These are phyloP conservation scores for Phyllotreta cruciferae DNA, from an alignment of 2,888 invertebrate genomes.

Conservation along the genomic window DNA sequence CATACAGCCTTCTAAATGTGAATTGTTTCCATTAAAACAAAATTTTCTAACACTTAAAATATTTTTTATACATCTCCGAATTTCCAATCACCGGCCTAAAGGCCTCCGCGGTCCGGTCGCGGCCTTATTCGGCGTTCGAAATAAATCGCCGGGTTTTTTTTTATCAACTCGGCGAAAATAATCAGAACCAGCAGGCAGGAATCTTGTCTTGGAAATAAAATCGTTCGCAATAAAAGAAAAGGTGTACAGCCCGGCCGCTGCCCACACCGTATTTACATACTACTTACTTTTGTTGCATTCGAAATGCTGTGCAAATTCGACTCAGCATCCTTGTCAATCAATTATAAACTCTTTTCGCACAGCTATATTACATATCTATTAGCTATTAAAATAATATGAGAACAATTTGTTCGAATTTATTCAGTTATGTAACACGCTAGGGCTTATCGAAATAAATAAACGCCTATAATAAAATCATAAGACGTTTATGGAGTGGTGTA, in stretches of 20 bases:
- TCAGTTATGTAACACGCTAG: not conserved
- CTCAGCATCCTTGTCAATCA: not conserved
- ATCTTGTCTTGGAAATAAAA: conserved; percentile 48
- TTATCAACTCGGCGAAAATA: conserved; percentile 45
- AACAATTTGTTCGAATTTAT: not conserved
- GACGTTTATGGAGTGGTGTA: conserved; percentile 15
- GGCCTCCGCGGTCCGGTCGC: conserved; percentile 39
- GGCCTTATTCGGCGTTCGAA: conserved; percentile 46
- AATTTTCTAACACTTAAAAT: no score
- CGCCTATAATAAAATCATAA: conserved; percentile 16
- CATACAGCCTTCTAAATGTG: no score
- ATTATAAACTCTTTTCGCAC: no score
- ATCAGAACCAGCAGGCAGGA: conserved; percentile 49
- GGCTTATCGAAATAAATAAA: no score
- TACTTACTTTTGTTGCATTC: conserved; percentile 37
- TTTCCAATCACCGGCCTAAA: conserved; percentile 17
- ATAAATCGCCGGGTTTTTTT: conserved; percentile 46
- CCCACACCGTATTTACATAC: conserved; percentile 46
- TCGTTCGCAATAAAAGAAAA: conserved; percentile 44
- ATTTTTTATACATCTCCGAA: conserved; percentile 2
- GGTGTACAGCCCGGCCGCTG: conserved; percentile 32
- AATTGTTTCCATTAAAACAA: no score
- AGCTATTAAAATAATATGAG: not conserved
- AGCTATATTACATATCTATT: no score
- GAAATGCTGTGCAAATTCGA: not conserved